Evolutionary conservation across 2,113 vertebrate genomes (phyloP), one percentile per base, ranked within the genome.

Genomic region (Spea multiplicata): DNA sequence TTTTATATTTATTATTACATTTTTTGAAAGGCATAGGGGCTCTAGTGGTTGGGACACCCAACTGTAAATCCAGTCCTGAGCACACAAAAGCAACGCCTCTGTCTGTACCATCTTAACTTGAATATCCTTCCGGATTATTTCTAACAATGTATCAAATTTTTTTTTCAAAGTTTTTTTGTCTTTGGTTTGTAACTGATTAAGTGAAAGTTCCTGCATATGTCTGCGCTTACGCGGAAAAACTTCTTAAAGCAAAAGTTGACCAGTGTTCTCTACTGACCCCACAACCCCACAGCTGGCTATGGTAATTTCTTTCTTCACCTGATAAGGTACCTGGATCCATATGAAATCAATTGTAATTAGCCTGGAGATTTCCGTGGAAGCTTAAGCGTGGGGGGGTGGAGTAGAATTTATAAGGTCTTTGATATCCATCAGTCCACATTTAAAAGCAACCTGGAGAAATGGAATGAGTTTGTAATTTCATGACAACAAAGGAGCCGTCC

Each of bases 261-360:
- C 12, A n/a, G 12, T 91, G 93, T 97, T 97, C 93, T 90, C 84
- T 95, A 95, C 94, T 96, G 96, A 97, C 94, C 94, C 93, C 84
- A 88, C 88, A 92, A 92, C 94, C 94, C 93, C 90, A 92, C 89
- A 90, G 93, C 93, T 95, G 88, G 89, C 92, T 93, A 92, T 95
- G 92, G 94, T 96, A 95, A 97, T 97, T 98, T 95, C 90, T 88
- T 91, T 93, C 88, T 93, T 93, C 92, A 95, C 93, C 96, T 97
- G 97, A 97, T 98, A 99, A 98, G 95, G 87, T 94, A 96, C 93
- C 93, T 95, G 61, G 95, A 92, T 95, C 94, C 93, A 94, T 97
- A 94, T 94, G 95, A 95, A 96, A 96, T 97, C 96, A 95, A 96
- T 98, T 98, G 92, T 97, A 98, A 98, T 98, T 98, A 98, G 94